phyloP scores from a whole-genome alignment of 2,888 invertebrate genomes.

The Callimorpha dominula region DNA sequence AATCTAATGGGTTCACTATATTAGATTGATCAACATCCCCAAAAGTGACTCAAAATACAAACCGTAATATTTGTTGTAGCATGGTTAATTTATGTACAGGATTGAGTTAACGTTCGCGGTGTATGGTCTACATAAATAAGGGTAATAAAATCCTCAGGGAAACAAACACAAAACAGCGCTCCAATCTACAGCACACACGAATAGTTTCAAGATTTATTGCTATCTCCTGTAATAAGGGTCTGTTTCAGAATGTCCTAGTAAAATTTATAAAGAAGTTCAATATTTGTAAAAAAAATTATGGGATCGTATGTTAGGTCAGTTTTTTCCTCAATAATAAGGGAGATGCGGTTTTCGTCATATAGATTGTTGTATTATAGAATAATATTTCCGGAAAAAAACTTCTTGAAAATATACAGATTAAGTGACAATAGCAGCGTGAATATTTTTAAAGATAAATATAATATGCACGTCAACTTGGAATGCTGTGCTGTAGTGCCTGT shows the following conservation, averaged over 20 bases:
- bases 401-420: neutral
- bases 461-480: neutral
- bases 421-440: neutral
- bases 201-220: conserved; percentile 19
- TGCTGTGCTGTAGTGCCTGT: neutral
- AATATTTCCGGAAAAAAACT: neutral
- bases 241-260: neutral
- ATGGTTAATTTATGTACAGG: conserved; percentile 9
- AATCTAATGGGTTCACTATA: no score
- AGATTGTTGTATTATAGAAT: no score
- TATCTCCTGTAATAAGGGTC: conserved; percentile 6
- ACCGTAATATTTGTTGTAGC: neutral
- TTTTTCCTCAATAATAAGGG: neutral
- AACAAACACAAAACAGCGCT: conserved; percentile 27
- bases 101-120: conserved; percentile 31
- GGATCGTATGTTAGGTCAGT: neutral
- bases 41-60: neutral
- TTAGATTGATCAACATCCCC: no score
- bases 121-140: conserved; percentile 54
- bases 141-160: conserved; percentile 49
- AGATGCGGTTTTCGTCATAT: no score
- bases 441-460: neutral
- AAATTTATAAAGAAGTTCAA: neutral
- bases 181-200: conserved; percentile 27
- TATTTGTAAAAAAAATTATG: neutral